Base-by-base conservation (phyloP, 2,888 invertebrate species). In the Eurois occulta region DNA sequence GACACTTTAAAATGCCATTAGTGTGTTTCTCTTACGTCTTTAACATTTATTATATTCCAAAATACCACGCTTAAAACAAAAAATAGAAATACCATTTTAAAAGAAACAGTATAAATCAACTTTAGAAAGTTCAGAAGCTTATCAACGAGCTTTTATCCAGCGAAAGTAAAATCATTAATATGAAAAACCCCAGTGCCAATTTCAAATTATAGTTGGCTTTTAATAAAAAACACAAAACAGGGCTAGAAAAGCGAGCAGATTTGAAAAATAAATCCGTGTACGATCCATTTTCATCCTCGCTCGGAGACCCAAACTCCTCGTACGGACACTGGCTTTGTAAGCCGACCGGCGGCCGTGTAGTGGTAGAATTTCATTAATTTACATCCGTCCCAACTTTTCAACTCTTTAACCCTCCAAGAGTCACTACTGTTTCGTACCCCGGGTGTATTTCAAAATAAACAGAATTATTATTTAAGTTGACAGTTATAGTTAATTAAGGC, bases 281-380 rank as follows among this genome's bases (percentile, higher is more conserved):
- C 67, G 64, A 76, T 86, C 84, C 80, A 81, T 86, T 75, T 75
- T 21, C 66, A 75, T 77, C 65, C 24, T 52, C 72, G 52, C 71
- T 88, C 80, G 0, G 43, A n/a, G 80, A 69, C 32, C 43, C 55
- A 72, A 87, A 83, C 81, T 85, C 76, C 67, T 87, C 83, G 76
- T 74, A 73, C 80, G 83, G 78, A 80, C 81, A 79, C 83, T 70
- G 90, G 89, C 92, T 92, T 93, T 93, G 92, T 92, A 91, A 92
- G 83, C 91, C 86, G 87, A 88, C 90, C 90, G 88, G 87, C 88
- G 84, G 81, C 79, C 84, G 82, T 75, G 83, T 84, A 82, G 80
- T 87, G 86, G 90, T 87, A 80, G 92, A 94, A 94, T 94, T 95
- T 94, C 94, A 95, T 95, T 95, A 95, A 95, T 94, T 95, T 94